Percentiles rank a stretch among this genome's conserved stretches.
phyloP scores from a whole-genome alignment of 2,797 vertebrate species.

The Scleropages formosus region DNA sequence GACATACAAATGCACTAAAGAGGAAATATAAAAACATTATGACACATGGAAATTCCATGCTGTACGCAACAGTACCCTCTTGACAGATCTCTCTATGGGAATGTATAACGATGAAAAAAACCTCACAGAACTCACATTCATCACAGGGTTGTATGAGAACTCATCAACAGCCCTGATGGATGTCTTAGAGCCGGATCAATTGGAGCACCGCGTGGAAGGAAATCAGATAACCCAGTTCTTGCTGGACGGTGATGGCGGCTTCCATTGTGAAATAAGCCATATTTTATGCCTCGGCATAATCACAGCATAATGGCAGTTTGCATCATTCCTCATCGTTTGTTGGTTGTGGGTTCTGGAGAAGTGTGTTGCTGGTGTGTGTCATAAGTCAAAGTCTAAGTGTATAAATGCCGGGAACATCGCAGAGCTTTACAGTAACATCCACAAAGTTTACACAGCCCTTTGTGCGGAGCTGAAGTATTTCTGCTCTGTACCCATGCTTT shows the following conservation, averaged over 20 bases:
- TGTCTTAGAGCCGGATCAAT: constrained; percentile 21
- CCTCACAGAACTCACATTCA: constrained; percentile 17
- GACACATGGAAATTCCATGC: too few species aligned
- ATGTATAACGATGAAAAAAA: background rate
- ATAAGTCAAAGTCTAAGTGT: background rate
- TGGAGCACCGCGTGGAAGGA: background rate
- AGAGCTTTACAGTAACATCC: too few species aligned
- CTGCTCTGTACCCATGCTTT: too few species aligned
- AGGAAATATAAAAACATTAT: too few species aligned
- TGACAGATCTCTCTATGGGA: constrained; percentile 4
- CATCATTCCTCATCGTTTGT: background rate
- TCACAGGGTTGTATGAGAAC: background rate
- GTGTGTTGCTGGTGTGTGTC: background rate
- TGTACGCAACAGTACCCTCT: too few species aligned
- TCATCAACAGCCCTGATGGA: constrained; percentile 12
- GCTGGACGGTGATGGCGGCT: background rate
- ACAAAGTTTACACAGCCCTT: too few species aligned
- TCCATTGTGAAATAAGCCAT: background rate
- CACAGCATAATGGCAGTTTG: background rate
- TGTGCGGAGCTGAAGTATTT: too few species aligned
- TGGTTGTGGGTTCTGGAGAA: background rate
- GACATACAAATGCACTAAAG: too few species aligned
- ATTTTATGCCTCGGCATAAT: background rate
- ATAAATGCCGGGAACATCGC: too few species aligned
- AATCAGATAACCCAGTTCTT: constrained; percentile 15